Evolutionary conservation across 2,888 invertebrate genomes (phyloP).

Genomic region (Phrixothrix hirtus): DNA sequence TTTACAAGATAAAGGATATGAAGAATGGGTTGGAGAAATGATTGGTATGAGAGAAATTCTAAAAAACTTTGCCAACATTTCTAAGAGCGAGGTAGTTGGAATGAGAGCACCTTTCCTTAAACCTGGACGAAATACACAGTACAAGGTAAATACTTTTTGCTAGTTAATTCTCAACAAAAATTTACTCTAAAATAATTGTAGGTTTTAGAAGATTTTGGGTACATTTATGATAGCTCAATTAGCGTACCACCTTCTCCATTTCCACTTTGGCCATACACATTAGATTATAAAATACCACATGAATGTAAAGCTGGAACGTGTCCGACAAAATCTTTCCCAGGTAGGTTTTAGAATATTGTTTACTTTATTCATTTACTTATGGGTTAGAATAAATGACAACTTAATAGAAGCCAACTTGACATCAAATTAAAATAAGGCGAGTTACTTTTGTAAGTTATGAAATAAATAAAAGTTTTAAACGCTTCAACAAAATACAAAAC

Average conservation of each 20-base stretch:
- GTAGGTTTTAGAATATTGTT: too few species aligned
- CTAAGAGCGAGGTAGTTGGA: constrained; percentile 80
- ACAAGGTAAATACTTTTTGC: too few species aligned
- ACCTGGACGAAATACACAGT: constrained; percentile 91
- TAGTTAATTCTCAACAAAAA: neutral
- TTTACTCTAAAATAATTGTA: constrained; percentile 47
- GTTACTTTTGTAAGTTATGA: too few species aligned
- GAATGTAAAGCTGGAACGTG: constrained; percentile 93
- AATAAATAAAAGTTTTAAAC: too few species aligned
- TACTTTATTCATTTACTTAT: too few species aligned
- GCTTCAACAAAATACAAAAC: too few species aligned
- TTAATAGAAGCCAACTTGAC: too few species aligned
- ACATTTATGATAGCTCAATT: constrained; percentile 90
- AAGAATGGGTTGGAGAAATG: constrained; percentile 94
- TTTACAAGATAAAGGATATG: constrained; percentile 86
- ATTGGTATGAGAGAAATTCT: constrained; percentile 91
- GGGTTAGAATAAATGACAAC: too few species aligned
- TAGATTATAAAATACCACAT: constrained; percentile 91
- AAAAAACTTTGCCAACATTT: constrained; percentile 78
- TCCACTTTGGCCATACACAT: constrained; percentile 92
- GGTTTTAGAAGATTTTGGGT: constrained; percentile 91
- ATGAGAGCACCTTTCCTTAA: constrained; percentile 88
- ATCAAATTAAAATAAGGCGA: too few species aligned
- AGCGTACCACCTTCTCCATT: constrained; percentile 79
- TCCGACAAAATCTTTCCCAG: constrained; percentile 85